phyloP scores from a whole-genome alignment of 1,140 invertebrate species.

The Parasteatoda tepidariorum region DNA sequence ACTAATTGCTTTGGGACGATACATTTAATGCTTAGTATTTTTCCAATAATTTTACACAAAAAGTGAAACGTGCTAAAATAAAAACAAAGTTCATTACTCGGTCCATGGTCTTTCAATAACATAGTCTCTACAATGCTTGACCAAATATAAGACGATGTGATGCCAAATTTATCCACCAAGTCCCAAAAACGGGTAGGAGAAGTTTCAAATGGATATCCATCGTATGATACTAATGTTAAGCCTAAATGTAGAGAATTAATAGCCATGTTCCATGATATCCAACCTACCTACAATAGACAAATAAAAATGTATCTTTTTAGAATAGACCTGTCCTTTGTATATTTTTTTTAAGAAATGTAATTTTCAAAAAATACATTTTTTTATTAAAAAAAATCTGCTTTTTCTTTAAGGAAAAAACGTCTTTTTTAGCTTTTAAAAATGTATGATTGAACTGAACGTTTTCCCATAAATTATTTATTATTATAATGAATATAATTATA shows the following conservation, averaged over 20 bases:
- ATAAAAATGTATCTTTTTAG: not conserved
- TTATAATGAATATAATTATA: no score
- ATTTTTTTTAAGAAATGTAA: not conserved
- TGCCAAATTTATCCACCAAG: conserved; percentile 71
- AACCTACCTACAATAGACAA: conserved; percentile 69
- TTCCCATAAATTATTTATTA: no score
- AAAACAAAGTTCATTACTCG: no score
- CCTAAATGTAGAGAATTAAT: conserved; percentile 69
- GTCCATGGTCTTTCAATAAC: conserved; percentile 64
- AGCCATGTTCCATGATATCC: conserved; percentile 79
- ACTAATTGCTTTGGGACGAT: no score
- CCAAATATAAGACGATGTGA: conserved; percentile 75
- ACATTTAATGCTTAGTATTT: no score
- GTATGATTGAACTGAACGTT: no score
- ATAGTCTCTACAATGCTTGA: conserved; percentile 72
- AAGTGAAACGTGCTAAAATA: no score
- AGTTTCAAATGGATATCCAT: conserved; percentile 74
- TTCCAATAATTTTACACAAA: no score
- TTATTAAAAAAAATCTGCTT: no score
- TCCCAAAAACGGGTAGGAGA: conserved; percentile 71
- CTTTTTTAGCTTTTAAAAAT: no score
- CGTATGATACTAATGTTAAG: conserved; percentile 73
- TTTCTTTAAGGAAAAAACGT: no score
- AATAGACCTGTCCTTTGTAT: not conserved
- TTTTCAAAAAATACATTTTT: no score